phyloP scores from a whole-genome alignment of 2,113 vertebrate species.

The Calyptomena viridis region DNA sequence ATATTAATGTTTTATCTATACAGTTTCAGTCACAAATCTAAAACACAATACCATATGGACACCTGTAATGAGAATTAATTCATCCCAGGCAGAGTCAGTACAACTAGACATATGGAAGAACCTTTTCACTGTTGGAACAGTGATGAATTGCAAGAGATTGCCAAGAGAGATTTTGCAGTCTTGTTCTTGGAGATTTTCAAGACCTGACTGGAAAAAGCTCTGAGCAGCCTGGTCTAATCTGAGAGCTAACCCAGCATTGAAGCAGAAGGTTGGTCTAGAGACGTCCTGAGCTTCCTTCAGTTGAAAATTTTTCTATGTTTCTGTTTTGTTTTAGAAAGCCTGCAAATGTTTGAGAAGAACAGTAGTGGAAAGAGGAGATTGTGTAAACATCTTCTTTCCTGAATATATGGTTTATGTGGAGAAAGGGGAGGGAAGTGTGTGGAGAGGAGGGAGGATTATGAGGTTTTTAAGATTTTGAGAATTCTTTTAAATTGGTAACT shows the following conservation, averaged over 20 bases:
- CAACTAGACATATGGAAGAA: background rate
- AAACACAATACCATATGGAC: background rate
- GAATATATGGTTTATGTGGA: background rate
- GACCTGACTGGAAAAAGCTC: background rate
- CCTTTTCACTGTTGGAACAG: background rate
- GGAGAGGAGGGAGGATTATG: background rate
- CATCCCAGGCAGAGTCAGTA: background rate
- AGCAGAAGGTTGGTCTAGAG: background rate
- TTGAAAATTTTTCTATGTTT: background rate
- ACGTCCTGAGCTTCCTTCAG: background rate
- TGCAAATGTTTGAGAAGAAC: background rate
- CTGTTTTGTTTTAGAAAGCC: background rate
- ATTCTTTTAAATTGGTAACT: background rate
- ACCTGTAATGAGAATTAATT: background rate
- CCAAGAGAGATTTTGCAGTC: background rate
- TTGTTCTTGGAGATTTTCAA: background rate
- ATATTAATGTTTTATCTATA: background rate
- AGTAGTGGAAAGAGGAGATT: background rate
- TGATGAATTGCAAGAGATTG: background rate
- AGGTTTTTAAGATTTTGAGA: background rate
- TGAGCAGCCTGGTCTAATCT: background rate
- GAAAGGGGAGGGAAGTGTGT: accelerated
- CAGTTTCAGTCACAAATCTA: background rate
- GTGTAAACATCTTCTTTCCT: background rate
- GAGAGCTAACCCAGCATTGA: background rate